phyloP scores from a whole-genome alignment of 2,113 vertebrate species.

The Felis catus region F.catus_Fca126_mat1.0 CM031412.1:17008001-17008500 shows the following conservation, averaged over 20 bases:
- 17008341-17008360: not conserved
- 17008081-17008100: not conserved
- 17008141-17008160: not conserved
- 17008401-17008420: not conserved
- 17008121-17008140: not conserved
- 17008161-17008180: not conserved
- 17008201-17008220: not conserved
- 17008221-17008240: not conserved
- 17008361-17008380: not conserved
- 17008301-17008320: not conserved
- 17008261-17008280: not conserved
- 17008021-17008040: not conserved
- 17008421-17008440: not conserved
- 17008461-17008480: not conserved
- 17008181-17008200: not conserved
- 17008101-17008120: not conserved
- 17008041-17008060: not conserved
- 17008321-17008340: not conserved
- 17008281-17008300: not conserved
- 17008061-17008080: not conserved
- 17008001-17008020: not conserved
- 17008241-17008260: not conserved
- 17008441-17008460: not conserved
- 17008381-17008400: not conserved
- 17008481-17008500: not conserved